Base-by-base conservation (phyloP, 2,797 vertebrate genomes). In the Chaetophractus vellerosus region DNA sequence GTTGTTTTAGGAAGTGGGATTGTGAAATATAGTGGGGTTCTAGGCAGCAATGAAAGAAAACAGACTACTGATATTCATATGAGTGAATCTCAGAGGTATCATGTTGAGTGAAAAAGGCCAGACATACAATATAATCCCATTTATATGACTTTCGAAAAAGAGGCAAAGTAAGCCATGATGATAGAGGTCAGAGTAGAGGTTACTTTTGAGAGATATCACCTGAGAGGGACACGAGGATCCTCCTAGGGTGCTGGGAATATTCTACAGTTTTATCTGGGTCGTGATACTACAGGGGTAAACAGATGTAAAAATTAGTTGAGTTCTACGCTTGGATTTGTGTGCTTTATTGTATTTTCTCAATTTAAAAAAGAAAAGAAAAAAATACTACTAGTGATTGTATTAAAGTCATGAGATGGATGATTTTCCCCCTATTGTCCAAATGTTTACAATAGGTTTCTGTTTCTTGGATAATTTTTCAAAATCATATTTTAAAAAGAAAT, bases 151-250 rank as follows among this genome's bases (percentile, higher is more conserved):
- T 72, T 81, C 78, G 48, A 48, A 15, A 79, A 33, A 52, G 9
- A 71, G 23, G 11, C 24, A 15, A 45, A 57, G 24, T 36, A 23
- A 81, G 36, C 31, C 66, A 3, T 72, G 21, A 33, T 11, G 38
- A 61, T 1, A 36, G 66, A 81, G 38, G 38, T 71, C 52, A 36
- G 31, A 90, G 71, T 21, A 52, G 52, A 36, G n/a, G 16, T 81
- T 24, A 31, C 16, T 36, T 59, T 28, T 61, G 23, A 88, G 24
- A 61, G 33, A 52, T 21, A 3, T 28, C 45, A 38, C 31, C 45
- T 50, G 33, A 75, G 33, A 41, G 19, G 36, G 36, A 24, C 21
- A 12, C 0, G 0, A 26, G 19, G 36, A 12, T 41, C 3, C 0
- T 33, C 5, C 38, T 48, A 15, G 76, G 55, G 15, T 16, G 23